Evolutionary conservation across 2,888 invertebrate species (phyloP).

Genomic region (Lithodes maja): DNA sequence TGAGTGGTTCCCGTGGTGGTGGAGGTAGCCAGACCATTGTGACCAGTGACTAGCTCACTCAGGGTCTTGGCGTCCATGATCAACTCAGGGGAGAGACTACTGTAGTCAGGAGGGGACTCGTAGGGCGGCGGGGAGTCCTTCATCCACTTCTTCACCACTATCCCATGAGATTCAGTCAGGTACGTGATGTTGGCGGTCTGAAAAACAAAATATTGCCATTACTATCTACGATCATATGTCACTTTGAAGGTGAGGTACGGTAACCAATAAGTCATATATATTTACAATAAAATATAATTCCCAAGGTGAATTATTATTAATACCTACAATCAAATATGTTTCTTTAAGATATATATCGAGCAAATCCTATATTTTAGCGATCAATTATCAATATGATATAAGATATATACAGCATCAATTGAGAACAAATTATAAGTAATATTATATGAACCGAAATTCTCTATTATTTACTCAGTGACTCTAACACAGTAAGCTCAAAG

Average conservation of each 20-base stretch:
- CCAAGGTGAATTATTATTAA: too few species aligned
- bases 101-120: constrained; percentile 69
- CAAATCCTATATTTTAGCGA: too few species aligned
- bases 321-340: too few species aligned
- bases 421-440: too few species aligned
- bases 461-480: too few species aligned
- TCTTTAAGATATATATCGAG: too few species aligned
- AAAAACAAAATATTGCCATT: background rate
- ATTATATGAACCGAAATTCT: too few species aligned
- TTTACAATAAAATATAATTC: background rate
- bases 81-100: constrained; percentile 64
- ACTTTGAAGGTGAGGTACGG: background rate
- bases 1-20: background rate
- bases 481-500: too few species aligned
- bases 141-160: constrained; percentile 64
- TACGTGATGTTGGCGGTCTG: constrained; percentile 61
- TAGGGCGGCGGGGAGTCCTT: constrained; percentile 70
- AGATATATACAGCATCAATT: too few species aligned
- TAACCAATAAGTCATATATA: background rate
- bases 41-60: constrained; percentile 42
- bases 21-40: constrained; percentile 15
- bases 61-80: constrained; percentile 67
- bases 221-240: too few species aligned
- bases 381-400: too few species aligned
- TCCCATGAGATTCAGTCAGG: constrained; percentile 66